phyloP scores from a whole-genome alignment of 1,140 invertebrate species.

The Onthophagus taurus region DNA sequence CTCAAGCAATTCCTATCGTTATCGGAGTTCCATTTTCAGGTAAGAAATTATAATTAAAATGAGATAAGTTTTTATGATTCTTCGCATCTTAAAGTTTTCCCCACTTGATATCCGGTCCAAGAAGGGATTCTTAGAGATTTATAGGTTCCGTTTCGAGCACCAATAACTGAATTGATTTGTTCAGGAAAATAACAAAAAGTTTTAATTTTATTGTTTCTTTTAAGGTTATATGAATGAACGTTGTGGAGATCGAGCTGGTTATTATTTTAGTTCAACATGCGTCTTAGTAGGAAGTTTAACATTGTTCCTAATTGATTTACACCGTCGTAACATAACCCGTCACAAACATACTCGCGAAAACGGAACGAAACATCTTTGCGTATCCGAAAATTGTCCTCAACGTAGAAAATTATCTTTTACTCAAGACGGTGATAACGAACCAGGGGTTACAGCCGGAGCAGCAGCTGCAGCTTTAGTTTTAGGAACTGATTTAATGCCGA shows the following conservation, averaged over 20 bases:
- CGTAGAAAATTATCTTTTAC: constrained; percentile 48
- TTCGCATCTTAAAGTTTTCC: too few relatives aligned
- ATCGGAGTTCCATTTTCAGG: constrained; percentile 79
- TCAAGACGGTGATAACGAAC: constrained; percentile 48
- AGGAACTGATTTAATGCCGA: constrained; percentile 42
- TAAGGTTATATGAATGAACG: constrained; percentile 69
- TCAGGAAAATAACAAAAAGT: too few relatives aligned
- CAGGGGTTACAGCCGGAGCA: constrained; percentile 36
- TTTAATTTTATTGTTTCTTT: constrained; percentile 23
- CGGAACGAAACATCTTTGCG: constrained; percentile 46
- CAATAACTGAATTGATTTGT: too few relatives aligned
- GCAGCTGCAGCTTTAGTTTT: constrained; percentile 43
- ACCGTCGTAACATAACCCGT: constrained; percentile 54
- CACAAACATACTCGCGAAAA: constrained; percentile 58
- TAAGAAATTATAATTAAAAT: too few relatives aligned
- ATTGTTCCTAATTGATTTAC: constrained; percentile 71
- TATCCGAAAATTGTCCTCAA: constrained; percentile 47
- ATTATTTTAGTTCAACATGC: constrained; percentile 72
- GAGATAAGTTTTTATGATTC: too few relatives aligned
- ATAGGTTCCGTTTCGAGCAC: too few relatives aligned
- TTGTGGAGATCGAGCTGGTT: constrained; percentile 64
- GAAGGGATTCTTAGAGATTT: too few relatives aligned
- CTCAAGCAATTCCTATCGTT: constrained; percentile 75
- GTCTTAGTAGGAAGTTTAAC: constrained; percentile 64
- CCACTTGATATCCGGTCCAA: too few relatives aligned